Conservation (phyloP, 2,113 vertebrate species). For the Ictalurus furcatus region DNA sequence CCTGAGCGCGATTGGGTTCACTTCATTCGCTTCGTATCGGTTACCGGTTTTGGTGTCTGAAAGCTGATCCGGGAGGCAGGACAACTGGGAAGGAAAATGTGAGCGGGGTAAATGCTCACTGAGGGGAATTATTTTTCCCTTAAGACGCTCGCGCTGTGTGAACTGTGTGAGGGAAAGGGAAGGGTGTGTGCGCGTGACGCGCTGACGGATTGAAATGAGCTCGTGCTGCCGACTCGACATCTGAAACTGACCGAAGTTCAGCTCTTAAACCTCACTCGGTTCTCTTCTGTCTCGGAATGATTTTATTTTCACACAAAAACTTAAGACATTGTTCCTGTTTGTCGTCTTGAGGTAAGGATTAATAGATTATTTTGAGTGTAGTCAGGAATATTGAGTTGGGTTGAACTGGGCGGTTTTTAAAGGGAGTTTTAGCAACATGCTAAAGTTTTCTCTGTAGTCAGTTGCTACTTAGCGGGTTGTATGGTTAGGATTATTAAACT, state of each 20-base stretch:
- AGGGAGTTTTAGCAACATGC: not conserved
- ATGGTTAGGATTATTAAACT: not conserved
- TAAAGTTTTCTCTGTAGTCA: not conserved
- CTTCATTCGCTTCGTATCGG: not conserved
- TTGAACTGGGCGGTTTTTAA: not conserved
- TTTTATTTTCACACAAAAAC: not conserved
- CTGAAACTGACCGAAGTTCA: not conserved
- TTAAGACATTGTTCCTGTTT: not conserved
- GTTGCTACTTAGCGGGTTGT: not conserved
- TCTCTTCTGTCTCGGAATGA: not conserved
- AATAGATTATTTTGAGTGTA: not conserved
- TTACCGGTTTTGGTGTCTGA: slow-evolving; percentile 9
- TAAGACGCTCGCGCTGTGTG: slow-evolving; percentile 24
- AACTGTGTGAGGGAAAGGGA: not conserved
- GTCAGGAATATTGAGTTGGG: not conserved
- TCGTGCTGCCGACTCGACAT: not conserved
- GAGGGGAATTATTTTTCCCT: not conserved
- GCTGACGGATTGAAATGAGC: not conserved
- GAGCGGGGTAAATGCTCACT: slow-evolving; percentile 24
- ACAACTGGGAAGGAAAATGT: slow-evolving; percentile 23
- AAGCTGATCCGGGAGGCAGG: slow-evolving; percentile 51
- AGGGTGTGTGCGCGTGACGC: not conserved
- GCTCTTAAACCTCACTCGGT: not conserved
- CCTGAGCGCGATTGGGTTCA: not conserved
- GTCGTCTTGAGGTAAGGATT: slow-evolving; percentile 27